These are phyloP conservation scores for Halcyon chelicuti DNA, from an alignment of 2,797 vertebrate genomes.

Conservation along the genomic window DNA sequence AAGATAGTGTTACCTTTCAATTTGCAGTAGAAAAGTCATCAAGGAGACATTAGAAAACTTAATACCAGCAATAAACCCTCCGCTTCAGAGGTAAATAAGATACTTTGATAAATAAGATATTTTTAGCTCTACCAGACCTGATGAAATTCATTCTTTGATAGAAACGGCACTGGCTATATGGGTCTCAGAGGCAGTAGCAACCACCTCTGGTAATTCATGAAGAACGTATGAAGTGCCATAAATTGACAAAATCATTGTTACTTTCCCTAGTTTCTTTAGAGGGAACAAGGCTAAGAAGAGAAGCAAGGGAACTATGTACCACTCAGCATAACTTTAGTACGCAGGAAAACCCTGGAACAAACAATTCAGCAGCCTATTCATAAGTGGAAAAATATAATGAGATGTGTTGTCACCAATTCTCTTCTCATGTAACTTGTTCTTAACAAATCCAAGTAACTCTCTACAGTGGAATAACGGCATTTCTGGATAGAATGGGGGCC, in stretches of 20 bases:
- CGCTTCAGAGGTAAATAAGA: background rate
- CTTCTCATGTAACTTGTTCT: background rate
- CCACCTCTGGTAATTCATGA: background rate
- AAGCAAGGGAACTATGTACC: background rate
- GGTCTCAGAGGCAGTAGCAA: background rate
- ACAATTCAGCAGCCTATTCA: background rate
- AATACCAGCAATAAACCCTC: background rate
- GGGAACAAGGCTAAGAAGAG: background rate
- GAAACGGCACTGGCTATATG: background rate
- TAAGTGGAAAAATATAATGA: background rate
- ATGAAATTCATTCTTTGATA: background rate
- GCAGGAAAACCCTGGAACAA: background rate
- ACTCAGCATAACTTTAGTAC: background rate
- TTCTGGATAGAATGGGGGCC: background rate
- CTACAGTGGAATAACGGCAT: background rate
- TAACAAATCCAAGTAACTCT: background rate
- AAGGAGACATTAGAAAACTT: conserved; percentile 5
- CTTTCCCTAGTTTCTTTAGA: background rate
- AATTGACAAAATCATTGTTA: background rate
- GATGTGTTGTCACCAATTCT: background rate
- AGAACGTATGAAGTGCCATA: background rate
- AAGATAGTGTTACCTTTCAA: background rate
- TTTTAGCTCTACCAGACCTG: background rate
- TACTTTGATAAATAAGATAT: background rate
- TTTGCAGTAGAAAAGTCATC: background rate